Base-by-base conservation (phyloP, 2,888 invertebrate genomes). In the Steinernema scapterisci region DNA sequence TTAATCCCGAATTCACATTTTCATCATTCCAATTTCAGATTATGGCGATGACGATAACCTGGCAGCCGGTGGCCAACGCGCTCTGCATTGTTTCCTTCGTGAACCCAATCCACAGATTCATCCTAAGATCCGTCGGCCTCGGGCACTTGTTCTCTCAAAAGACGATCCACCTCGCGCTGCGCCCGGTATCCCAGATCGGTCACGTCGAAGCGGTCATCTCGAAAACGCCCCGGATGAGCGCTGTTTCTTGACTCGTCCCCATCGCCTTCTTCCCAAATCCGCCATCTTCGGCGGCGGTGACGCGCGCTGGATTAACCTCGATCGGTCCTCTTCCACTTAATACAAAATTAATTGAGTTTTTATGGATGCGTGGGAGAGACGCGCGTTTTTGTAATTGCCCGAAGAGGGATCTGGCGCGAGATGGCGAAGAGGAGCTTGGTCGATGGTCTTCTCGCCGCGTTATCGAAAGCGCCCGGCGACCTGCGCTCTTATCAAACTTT, bases 311-410 rank as follows among this genome's bases (percentile, higher is more conserved):
- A 63, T 63, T 63, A 63, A 63, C 63, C 63, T 63, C 63, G 27
- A n/a, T 63, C 63, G 27, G 16, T 38, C 38, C 38, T 19, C 52
- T 23, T 21, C 52, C 23, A 19, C 38, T 38, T 16, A 27, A 63
- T 63, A n/a, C 63, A n/a, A 38, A 63, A 63, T 63, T 63, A 63
- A 63, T 63, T 63, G 63, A 63, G 63, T 31, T 63, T 63, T 63
- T 31, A 63, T 27, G 31, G 63, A 63, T 16, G 27, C 63, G 63
- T 63, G 27, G 31, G 31, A 63, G 31, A 9, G 27, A 31, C 31
- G 31, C 63, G 27, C 63, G 63, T 63, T 63, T 63, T 63, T 63
- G 27, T 63, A 63, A 63, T 63, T 63, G 63, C 63, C 63, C 31
- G 54, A 11, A 23, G 48, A 48, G 48, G 19, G 13, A 48, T 48